phyloP scores from a whole-genome alignment of 1,140 invertebrate species.

The Fopius arisanus region DNA sequence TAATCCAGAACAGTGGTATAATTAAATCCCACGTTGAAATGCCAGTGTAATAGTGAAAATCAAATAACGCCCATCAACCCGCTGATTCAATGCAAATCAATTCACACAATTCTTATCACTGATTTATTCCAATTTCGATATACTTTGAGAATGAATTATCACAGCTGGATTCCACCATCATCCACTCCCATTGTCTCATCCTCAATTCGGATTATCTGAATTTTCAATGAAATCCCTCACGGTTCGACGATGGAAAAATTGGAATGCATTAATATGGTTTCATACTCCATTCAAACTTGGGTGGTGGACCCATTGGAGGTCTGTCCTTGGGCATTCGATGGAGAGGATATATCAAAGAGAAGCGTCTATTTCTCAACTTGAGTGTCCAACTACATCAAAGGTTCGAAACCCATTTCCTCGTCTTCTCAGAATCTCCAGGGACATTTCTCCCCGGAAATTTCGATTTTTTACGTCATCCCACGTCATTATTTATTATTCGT shows the following conservation, averaged over 20 bases:
- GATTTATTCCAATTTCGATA: background rate
- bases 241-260: background rate
- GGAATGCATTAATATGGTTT: background rate
- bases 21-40: background rate
- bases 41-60: background rate
- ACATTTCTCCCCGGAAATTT: background rate
- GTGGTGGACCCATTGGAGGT: background rate
- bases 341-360: background rate
- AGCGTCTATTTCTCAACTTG: background rate
- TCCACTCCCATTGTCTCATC: background rate
- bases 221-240: background rate
- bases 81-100: background rate
- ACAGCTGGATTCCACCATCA: background rate
- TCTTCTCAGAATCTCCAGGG: background rate
- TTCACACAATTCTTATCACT: background rate
- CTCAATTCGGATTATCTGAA: background rate
- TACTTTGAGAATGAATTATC: background rate
- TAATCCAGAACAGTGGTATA: background rate
- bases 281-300: background rate
- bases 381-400: background rate
- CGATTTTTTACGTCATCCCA: no score
- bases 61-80: background rate
- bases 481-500: no score
- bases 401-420: background rate
- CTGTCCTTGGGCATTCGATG: background rate